Base-by-base conservation (phyloP, 1,140 invertebrate genomes). In the Nylanderia fulva region DNA sequence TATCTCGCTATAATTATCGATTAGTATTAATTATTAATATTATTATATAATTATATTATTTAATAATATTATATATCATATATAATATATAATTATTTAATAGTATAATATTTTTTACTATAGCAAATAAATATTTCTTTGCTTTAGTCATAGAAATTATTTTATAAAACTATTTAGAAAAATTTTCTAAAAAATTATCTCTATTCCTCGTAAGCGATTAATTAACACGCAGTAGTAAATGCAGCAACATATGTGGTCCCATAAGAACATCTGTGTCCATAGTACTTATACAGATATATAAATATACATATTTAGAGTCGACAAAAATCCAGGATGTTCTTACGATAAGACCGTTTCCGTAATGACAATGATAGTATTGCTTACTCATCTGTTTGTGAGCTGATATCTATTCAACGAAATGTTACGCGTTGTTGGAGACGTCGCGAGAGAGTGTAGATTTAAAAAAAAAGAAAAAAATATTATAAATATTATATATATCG, bases 331-430 rank as follows among this genome's bases (percentile, higher is more conserved):
- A 86, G 87, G 87, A 86, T 89, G 82, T 77, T 58, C 71, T 56
- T 60, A 39, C 0, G 88, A 90, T 90, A 90, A 90, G 15, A 54
- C 76, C 21, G 11, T 87, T 90, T 89, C 88, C 87, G 88, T 39
- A 58, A 15, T 33, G n/a, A 0, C 18, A 18, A 48, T 15, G 80
- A 89, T 89, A 90, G 61, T 7, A 8, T 15, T n/a, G 75, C 56
- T 88, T 82, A 77, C 69, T 86, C 69, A 39, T 80, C 45, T 58
- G 45, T 66, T 60, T 75, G 56, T 33, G 7, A 74, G n/a, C 29
- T 52, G 13, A 39, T 63, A 48, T 60, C 11, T 29, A 24, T 69
- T 56, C 29, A 69, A 56, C 21, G 21, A 68, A 54, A 79, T 2
- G 24, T 61, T 27, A 24, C 6, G 60, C 29, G 18, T 3, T 0